Percentiles rank a stretch among this genome's conserved stretches.
Evolutionary conservation across 2,888 invertebrate species (phyloP).

Genomic region (Dastarcus helophoroides): DNA sequence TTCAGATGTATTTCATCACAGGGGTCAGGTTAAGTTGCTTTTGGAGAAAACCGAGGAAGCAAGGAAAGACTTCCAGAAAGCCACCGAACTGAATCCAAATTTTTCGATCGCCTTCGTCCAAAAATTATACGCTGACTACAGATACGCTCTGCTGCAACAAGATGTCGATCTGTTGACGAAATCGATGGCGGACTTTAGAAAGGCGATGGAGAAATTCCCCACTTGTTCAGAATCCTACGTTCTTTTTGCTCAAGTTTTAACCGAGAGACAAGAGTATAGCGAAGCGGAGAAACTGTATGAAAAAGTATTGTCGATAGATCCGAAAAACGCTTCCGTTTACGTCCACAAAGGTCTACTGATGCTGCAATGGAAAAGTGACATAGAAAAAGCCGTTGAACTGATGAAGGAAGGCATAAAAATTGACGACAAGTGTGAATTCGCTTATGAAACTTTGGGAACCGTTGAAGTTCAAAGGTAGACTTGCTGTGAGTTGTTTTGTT

Average conservation of each 20-base stretch:
- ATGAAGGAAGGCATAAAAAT: constrained; percentile 74
- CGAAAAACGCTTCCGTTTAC: constrained; percentile 71
- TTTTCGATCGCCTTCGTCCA: constrained; percentile 82
- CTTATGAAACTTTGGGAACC: constrained; percentile 88
- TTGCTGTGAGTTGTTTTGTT: not conserved
- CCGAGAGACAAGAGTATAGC: constrained; percentile 72
- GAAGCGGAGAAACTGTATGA: constrained; percentile 74
- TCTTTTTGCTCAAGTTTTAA: constrained; percentile 80
- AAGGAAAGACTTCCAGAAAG: constrained; percentile 68
- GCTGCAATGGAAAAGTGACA: constrained; percentile 76
- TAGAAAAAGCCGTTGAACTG: constrained; percentile 63
- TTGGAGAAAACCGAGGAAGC: constrained; percentile 74
- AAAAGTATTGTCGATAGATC: constrained; percentile 70
- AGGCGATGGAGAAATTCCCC: constrained; percentile 68
- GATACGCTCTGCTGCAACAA: constrained; percentile 29
- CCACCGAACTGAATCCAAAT: constrained; percentile 69
- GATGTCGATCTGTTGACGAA: constrained; percentile 46
- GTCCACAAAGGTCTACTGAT: constrained; percentile 79
- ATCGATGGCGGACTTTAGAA: constrained; percentile 62
- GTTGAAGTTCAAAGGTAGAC: constrained; percentile 81
- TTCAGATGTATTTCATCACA: constrained; percentile 82
- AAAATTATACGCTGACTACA: constrained; percentile 82
- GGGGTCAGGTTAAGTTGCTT: constrained; percentile 78
- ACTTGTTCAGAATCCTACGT: constrained; percentile 78
- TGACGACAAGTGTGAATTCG: constrained; percentile 88